Evolutionary conservation across 2,113 vertebrate genomes (phyloP).

Genomic region (Formicarius rufipectus): DNA sequence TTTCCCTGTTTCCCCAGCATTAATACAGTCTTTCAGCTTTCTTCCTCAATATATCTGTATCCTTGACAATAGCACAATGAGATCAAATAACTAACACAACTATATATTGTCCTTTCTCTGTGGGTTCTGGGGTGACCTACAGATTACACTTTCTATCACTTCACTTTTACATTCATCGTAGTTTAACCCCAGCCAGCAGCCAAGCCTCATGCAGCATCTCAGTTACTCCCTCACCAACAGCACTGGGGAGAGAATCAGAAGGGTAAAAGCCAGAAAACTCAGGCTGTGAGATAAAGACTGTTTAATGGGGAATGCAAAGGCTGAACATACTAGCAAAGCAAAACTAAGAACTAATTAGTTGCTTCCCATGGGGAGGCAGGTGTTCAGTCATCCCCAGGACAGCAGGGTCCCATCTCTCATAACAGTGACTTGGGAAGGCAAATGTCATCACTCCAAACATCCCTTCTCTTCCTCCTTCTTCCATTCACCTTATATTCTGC

Average conservation of each 20-base stretch:
- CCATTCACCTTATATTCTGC: neutral
- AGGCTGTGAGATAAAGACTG: neutral
- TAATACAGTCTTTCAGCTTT: neutral
- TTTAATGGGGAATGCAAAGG: neutral
- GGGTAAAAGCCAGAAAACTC: neutral
- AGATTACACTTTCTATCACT: neutral
- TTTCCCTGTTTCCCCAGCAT: neutral
- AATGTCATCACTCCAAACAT: fast-evolving
- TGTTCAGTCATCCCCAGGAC: neutral
- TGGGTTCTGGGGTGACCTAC: neutral
- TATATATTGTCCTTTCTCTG: neutral
- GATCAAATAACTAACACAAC: neutral
- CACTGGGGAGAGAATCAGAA: neutral
- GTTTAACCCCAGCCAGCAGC: neutral
- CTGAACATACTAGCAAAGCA: neutral
- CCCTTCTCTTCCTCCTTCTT: neutral
- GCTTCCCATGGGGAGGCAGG: neutral
- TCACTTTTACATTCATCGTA: neutral
- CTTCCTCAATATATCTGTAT: neutral
- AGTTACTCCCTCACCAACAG: neutral
- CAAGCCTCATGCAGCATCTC: neutral
- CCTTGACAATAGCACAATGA: neutral
- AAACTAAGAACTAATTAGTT: neutral
- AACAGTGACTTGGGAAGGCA: neutral
- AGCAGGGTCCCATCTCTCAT: neutral